Base-by-base conservation (phyloP, 2,113 vertebrate species). In the Oophaga pumilio region DNA sequence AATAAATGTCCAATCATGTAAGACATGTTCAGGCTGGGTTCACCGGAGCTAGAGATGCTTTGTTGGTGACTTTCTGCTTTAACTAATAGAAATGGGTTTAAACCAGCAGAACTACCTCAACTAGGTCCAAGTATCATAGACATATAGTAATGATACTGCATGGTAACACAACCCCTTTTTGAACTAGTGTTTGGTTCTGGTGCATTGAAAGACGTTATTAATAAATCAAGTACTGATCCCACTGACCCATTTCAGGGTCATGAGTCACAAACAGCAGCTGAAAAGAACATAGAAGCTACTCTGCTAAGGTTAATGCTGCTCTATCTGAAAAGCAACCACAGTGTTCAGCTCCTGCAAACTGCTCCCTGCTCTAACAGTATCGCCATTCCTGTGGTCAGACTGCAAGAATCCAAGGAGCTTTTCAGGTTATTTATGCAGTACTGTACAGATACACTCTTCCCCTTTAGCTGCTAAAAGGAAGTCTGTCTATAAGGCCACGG, bases 371-470 rank as follows among this genome's bases (percentile, higher is more conserved):
- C 18, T 74, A 74, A 74, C 4, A 74, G 71, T 43, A 50, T 74
- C 43, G 43, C 71, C 71, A 74, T 74, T 74, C 71, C 71, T 74
- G 71, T 74, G 71, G 71, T 50, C 71, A 74, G 71, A 20, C 71
- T 74, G 71, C 33, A 74, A 74, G 43, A 22, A 74, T 74, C 71
- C 33, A 33, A 74, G 71, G 71, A 74, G 71, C 22, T 50, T 69
- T 74, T 74, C 71, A 74, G 71, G 71, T 12, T 74, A 74, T 33
- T 33, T 17, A 74, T 50, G 33, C 43, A 74, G 71, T 10, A 50
- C n/a, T n/a, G n/a, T 74, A 74, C 17, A 74, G 43, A 74, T 49
- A 74, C 33, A 74, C 69, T 14, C 69, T 43, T n/a, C n/a, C 26
- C 28, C 24, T 26, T 15, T 74, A 50, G 43, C 33, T 49, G 71